Base-by-base conservation (phyloP, 2,888 invertebrate genomes). In the Eumacrocentrus americanus region DNA sequence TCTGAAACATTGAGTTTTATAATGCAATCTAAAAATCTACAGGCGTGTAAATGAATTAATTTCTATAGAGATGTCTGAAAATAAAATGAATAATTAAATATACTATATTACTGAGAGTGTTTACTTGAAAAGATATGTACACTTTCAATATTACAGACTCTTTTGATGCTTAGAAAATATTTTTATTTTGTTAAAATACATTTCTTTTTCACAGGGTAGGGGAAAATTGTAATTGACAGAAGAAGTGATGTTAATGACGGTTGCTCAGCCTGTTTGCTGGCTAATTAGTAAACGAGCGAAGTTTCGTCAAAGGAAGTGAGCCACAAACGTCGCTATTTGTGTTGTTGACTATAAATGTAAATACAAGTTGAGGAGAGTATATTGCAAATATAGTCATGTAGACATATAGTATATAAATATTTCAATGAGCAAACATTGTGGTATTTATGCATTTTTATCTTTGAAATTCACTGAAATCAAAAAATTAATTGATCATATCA, bases 1-100 rank as follows among this genome's bases (percentile, higher is more conserved):
- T 4, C 11, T 20, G 44, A 9, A 20, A 44, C 7, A 20, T 16
- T 20, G 11, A 22, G 22, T 14, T 42, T 16, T 42, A n/a, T n/a
- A 29, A 52, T 52, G 37, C 40, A 37, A 52, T 25, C 25, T 20
- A 14, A 44, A 40, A 52, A 52, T 52, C n/a, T n/a, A n/a, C n/a
- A n/a, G n/a, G n/a, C n/a, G n/a, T n/a, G n/a, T n/a, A n/a, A n/a
- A n/a, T n/a, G n/a, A n/a, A n/a, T n/a, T n/a, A n/a, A n/a, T n/a
- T n/a, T n/a, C n/a, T n/a, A n/a, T n/a, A n/a, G n/a, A n/a, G n/a
- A n/a, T n/a, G n/a, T n/a, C n/a, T n/a, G n/a, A n/a, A n/a, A n/a
- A n/a, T n/a, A n/a, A n/a, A n/a, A n/a, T n/a, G n/a, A n/a, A n/a
- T n/a, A n/a, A n/a, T n/a, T n/a, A n/a, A n/a, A n/a, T n/a, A n/a